phyloP scores from a whole-genome alignment of 2,797 vertebrate genomes.

The Melanitta fusca region DNA sequence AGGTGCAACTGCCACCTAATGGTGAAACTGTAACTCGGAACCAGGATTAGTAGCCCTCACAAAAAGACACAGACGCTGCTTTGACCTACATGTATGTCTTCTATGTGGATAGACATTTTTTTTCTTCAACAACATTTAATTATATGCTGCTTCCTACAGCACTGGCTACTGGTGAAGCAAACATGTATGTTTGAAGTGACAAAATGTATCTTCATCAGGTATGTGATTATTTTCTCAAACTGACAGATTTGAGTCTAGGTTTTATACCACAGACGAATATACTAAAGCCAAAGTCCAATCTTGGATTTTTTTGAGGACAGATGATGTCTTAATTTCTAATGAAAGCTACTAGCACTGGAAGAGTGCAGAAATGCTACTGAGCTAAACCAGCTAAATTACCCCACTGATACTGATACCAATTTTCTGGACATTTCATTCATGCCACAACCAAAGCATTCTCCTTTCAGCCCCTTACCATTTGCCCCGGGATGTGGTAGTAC shows the following conservation, averaged over 20 bases:
- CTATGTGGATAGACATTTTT: neutral
- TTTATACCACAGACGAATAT: neutral
- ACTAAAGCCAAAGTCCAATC: constrained; percentile 24
- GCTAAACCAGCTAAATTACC: constrained; percentile 17
- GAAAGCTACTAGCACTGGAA: neutral
- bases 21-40: neutral
- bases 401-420: neutral
- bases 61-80: neutral
- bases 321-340: neutral
- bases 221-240: constrained; percentile 13
- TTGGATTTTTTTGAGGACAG: neutral
- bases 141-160: neutral
- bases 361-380: neutral
- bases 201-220: constrained; percentile 31
- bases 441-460: neutral
- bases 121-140: constrained; percentile 21
- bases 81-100: neutral
- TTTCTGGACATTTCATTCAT: neutral
- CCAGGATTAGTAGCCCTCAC: neutral
- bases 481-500: neutral
- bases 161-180: neutral
- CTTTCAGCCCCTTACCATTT: neutral
- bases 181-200: constrained; percentile 17
- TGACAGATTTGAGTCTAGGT: constrained; percentile 27
- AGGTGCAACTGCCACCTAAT: neutral